Base-by-base conservation (phyloP, 2,113 vertebrate genomes). In the Scomber japonicus region DNA sequence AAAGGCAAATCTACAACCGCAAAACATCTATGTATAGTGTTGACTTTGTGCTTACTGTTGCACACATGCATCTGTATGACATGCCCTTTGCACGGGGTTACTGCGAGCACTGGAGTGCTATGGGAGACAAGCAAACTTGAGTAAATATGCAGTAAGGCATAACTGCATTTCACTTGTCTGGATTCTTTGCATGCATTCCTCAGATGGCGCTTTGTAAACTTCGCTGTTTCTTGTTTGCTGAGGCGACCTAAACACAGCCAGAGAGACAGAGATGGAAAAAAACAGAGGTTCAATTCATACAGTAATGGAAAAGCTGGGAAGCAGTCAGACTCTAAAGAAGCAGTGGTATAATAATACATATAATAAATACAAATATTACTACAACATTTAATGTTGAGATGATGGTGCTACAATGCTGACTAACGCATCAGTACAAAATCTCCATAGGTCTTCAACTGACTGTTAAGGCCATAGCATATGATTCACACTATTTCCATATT, bases 161-260 rank as follows among this genome's bases (percentile, higher is more conserved):
- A 50, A 68, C 75, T 46, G 71, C 54, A 64, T 80, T 85, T 75
- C 56, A 65, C 24, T 54, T 27, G 45, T 78, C 63, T 78, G 80
- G 79, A 55, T 64, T 84, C 78, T 87, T 55, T 71, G 69, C 69
- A 79, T 86, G 75, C 80, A 68, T 60, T 85, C 88, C 84, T 92
- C 75, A 89, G 65, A 83, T 71, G 72, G 71, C 2, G 55, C 82
- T 87, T 80, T 91, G 82, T 85, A 92, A 85, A 88, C 87, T 84
- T 63, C 63, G 82, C 82, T 91, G 89, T 55, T 92, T 94, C 90
- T 91, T 93, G 87, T 82, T 93, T 86, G 90, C 90, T 46, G 89
- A 83, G 73, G 89, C 82, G 48, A 92, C 89, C 92, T 92, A 64
- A 66, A 63, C 56, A 82, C 19, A 73, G n/a, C 66, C 16, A 78